Base-by-base conservation (phyloP, 2,797 vertebrate species). In the Arremon aurantiirostris region DNA sequence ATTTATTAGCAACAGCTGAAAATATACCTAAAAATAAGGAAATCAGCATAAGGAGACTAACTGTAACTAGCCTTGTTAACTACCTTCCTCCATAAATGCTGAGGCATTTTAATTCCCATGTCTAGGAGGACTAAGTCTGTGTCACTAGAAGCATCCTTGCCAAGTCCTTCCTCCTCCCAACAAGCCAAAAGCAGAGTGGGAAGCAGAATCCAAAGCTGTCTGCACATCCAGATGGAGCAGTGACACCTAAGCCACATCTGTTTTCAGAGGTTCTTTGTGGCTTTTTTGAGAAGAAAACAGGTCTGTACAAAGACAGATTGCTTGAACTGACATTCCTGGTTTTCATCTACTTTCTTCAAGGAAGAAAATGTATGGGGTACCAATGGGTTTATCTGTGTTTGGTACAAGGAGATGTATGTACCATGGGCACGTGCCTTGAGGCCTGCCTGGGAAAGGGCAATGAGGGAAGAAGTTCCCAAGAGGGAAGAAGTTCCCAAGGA, bases 1-100 rank as follows among this genome's bases (percentile, higher is more conserved):
- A 87, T 82, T 91, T 84, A 95, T 82, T 87, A 89, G 42, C 65
- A 75, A 55, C 30, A 75, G 50, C 83, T 60, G 28, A 87, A 93
- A 96, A 97, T 21, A 35, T 35, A 86, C 30, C 2, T 28, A 81
- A 93, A 80, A 15, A 56, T 18, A 71, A 57, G 39, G 49, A 69
- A 82, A 82, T 59, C 28, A 30, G 49, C 73, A 55, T 39, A 84
- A 86, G 53, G 56, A 80, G 46, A 85, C 71, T 79, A 88, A 90
- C 56, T 65, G 46, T 75, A 88, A 93, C 85, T 46, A 77, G 73
- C 63, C 2, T 1, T 72, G 34, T 24, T 87, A 93, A 89, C 83
- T n/a, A 79, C 64, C 42, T 56, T 79, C 82, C 70, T 85, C 60
- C 60, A 47, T 57, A 80, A 89, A 87, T 4, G 4, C 49, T 21